These are phyloP conservation scores for Drosophila anomalata DNA, from an alignment of 2,888 invertebrate genomes.

Conservation along the genomic window DNA sequence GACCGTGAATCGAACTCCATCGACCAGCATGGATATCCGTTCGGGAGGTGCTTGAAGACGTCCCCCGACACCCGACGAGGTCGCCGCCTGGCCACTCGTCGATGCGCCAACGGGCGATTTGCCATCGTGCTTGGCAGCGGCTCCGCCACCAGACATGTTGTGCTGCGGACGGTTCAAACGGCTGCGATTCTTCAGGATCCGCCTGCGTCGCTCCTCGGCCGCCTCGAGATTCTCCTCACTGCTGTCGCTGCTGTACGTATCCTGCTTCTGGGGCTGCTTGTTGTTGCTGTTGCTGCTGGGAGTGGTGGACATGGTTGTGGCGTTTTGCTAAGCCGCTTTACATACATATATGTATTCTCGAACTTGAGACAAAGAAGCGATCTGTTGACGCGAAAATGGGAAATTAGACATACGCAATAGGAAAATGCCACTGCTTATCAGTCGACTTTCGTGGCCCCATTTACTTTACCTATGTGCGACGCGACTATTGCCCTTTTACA, in stretches of 20 bases:
- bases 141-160: conserved; percentile 59
- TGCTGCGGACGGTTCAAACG: conserved; percentile 77
- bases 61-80: conserved; percentile 20
- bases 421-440: conserved; percentile 14
- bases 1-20: conserved; percentile 96
- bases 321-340: conserved; percentile 13
- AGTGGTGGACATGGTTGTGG: conserved; percentile 80
- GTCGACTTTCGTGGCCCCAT: not conserved
- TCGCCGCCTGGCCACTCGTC: conserved; percentile 47
- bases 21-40: conserved; percentile 96
- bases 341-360: conserved; percentile 12
- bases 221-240: conserved; percentile 91
- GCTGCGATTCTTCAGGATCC: conserved; percentile 88
- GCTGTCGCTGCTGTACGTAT: conserved; percentile 86
- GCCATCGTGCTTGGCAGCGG: conserved; percentile 73
- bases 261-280: conserved; percentile 61
- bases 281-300: conserved; percentile 77
- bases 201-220: conserved; percentile 88
- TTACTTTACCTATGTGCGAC: conserved; percentile 26
- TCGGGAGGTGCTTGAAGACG: conserved; percentile 84
- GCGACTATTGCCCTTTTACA: conserved; percentile 22
- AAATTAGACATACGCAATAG: not conserved
- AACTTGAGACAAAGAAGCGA: conserved; percentile 26
- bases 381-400: conserved; percentile 12
- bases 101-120: conserved; percentile 54